These are phyloP conservation scores for Illadopsis cleaveri DNA, from an alignment of 2,113 vertebrate species.

Conservation along the genomic window DNA sequence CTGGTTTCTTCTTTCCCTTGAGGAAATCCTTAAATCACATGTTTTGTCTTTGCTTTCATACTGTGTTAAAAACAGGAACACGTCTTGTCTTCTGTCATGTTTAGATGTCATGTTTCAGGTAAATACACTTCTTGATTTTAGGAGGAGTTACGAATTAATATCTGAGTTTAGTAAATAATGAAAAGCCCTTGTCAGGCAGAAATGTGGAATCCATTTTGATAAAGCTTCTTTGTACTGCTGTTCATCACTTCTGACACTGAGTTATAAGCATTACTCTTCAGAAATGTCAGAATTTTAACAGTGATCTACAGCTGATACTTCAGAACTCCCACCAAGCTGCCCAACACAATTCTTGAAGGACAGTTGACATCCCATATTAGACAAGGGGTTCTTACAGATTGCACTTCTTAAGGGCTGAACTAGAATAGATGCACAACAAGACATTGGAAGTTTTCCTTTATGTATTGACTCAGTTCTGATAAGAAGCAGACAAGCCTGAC, in stretches of 20 bases:
- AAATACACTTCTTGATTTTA: neutral
- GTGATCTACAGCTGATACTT: conserved; percentile 22
- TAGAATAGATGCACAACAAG: neutral
- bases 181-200: neutral
- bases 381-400: neutral
- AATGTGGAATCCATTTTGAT: neutral
- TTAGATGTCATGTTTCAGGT: neutral
- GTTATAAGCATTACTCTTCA: conserved; percentile 7
- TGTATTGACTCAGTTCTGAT: neutral
- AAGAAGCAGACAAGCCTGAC: neutral
- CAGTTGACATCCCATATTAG: conserved; percentile 1
- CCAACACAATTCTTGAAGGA: neutral
- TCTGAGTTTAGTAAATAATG: neutral
- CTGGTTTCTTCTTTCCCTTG: neutral
- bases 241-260: conserved; percentile 37
- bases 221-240: neutral
- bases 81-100: neutral
- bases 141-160: neutral
- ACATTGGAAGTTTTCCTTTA: neutral
- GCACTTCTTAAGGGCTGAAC: neutral
- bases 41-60: neutral
- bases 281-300: conserved; percentile 8
- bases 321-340: conserved; percentile 57
- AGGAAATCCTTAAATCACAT: neutral
- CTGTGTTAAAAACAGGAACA: neutral